Evolutionary conservation across 2,797 vertebrate genomes (phyloP).

Genomic region (Tiaroga cobitis): DNA sequence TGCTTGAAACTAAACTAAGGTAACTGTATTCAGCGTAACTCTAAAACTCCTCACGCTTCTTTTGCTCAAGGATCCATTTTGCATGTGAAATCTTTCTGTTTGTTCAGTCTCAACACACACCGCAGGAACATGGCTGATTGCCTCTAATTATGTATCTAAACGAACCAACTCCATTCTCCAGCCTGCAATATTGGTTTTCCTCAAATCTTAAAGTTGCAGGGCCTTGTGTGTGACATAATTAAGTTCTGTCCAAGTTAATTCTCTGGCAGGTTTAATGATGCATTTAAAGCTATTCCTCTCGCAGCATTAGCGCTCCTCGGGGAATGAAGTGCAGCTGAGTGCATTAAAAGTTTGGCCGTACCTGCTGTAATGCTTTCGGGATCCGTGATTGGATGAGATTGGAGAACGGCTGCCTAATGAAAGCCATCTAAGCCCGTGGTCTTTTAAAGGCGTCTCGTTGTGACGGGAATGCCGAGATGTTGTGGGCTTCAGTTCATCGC

Average conservation of each 20-base stretch:
- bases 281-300: constrained; percentile 75
- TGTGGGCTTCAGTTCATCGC: background rate
- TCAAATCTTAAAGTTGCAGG: constrained; percentile 70
- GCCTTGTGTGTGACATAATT: constrained; percentile 80
- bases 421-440: constrained; percentile 40
- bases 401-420: constrained; percentile 62
- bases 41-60: background rate
- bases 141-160: constrained; percentile 73
- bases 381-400: constrained; percentile 58
- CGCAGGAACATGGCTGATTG: constrained; percentile 64
- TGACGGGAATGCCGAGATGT: background rate
- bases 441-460: constrained; percentile 5
- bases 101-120: constrained; percentile 18
- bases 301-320: constrained; percentile 66
- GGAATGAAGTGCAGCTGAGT: constrained; percentile 63
- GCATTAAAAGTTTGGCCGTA: constrained; percentile 68
- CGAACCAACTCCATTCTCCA: constrained; percentile 64
- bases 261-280: constrained; percentile 78
- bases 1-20: no score
- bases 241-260: constrained; percentile 78
- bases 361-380: constrained; percentile 57
- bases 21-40: background rate
- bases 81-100: background rate
- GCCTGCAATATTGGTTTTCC: constrained; percentile 69
- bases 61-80: background rate